Conservation (phyloP, 2,113 vertebrate species). For the Gymnorhina tibicen region DNA sequence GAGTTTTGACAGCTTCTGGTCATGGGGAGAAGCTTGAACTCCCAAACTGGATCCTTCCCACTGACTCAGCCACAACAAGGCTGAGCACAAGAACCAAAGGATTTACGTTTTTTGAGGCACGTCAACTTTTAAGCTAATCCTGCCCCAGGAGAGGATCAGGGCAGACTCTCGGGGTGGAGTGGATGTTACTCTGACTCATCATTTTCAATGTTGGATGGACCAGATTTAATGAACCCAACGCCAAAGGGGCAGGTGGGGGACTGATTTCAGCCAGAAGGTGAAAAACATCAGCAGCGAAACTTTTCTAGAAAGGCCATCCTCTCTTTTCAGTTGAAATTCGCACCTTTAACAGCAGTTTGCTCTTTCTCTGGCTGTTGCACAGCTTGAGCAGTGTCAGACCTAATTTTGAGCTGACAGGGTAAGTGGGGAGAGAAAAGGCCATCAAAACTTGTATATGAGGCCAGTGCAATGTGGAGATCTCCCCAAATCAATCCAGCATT, state of each 20-base stretch:
- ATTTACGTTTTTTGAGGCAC: neutral
- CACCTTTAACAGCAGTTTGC: neutral
- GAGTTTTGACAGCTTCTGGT: neutral
- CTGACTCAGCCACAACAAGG: neutral
- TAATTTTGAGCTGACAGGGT: neutral
- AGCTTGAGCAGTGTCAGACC: neutral
- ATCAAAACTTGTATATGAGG: neutral
- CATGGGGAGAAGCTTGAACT: neutral
- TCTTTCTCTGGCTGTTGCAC: neutral
- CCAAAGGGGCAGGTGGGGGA: neutral
- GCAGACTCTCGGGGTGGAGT: neutral
- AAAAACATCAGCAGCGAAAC: neutral
- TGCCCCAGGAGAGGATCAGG: neutral
- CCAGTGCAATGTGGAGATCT: neutral
- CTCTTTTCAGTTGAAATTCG: neutral
- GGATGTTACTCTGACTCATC: neutral
- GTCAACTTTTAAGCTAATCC: slow-evolving; percentile 5
- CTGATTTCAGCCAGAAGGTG: neutral
- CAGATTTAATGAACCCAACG: neutral
- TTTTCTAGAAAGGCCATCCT: neutral
- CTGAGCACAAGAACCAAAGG: neutral
- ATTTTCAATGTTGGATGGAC: neutral
- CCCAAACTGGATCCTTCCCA: neutral
- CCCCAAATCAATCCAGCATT: neutral
- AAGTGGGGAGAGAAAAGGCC: neutral